Conservation (phyloP, 2,797 vertebrate genomes). For the Coregonus sp. region DNA sequence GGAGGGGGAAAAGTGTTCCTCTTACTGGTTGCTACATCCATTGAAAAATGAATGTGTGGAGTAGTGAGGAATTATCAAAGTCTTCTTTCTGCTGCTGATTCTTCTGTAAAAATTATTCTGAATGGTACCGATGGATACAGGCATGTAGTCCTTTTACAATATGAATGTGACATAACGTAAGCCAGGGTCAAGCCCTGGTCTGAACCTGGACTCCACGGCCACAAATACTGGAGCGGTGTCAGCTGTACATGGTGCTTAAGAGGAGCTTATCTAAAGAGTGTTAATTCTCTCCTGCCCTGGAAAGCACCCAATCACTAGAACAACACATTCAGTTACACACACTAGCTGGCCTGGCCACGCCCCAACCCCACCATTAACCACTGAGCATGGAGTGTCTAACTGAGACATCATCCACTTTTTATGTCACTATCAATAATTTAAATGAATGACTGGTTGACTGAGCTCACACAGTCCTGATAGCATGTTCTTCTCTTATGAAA, state of each 20-base stretch:
- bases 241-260: constrained; percentile 51
- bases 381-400: constrained; percentile 14
- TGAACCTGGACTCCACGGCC: constrained; percentile 34
- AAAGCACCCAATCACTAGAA: constrained; percentile 47
- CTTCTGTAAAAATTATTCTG: not conserved
- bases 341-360: not conserved
- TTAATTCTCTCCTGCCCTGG: constrained; percentile 62
- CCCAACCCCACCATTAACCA: not conserved
- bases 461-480: constrained; percentile 13
- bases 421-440: constrained; percentile 43
- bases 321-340: not conserved
- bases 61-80: not conserved
- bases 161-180: not conserved
- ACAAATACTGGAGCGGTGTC: constrained; percentile 43
- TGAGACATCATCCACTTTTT: constrained; percentile 30
- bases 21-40: not conserved
- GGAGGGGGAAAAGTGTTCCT: not conserved
- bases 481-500: constrained; percentile 1
- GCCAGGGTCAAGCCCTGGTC: not conserved
- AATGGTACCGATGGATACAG: not conserved
- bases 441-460: constrained; percentile 3
- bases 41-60: not conserved
- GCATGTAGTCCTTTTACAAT: not conserved
- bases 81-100: not conserved
- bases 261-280: constrained; percentile 65